Conservation (phyloP, 2,113 vertebrate genomes). For the Hemiscyllium ocellatum region DNA sequence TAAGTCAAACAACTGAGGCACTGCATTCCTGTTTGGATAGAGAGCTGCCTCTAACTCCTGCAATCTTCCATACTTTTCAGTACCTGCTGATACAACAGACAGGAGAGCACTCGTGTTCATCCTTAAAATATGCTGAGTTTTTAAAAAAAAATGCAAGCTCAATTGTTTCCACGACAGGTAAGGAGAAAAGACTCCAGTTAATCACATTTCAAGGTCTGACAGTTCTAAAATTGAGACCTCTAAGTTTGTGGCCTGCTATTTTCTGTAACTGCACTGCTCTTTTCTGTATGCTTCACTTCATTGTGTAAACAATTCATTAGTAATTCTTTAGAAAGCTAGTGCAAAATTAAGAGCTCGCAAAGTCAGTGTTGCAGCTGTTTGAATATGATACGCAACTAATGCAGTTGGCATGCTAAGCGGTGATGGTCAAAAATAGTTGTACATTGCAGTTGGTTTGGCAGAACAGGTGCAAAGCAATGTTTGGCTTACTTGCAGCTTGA, state of each 20-base stretch:
- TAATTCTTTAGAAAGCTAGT: neutral
- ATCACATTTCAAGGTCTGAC: too few relatives aligned
- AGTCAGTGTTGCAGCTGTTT: neutral
- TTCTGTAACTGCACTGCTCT: too few relatives aligned
- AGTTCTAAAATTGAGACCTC: neutral
- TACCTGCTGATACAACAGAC: neutral
- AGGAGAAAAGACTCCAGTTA: neutral
- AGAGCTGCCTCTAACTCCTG: too few relatives aligned
- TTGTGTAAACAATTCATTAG: neutral
- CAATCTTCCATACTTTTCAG: neutral
- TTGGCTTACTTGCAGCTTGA: slow-evolving; percentile 26
- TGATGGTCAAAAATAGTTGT: slow-evolving; percentile 29
- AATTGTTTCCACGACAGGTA: neutral
- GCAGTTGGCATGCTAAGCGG: slow-evolving; percentile 24
- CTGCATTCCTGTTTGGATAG: neutral
- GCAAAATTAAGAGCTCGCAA: neutral
- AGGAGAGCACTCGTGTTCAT: neutral
- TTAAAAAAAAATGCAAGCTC: neutral
- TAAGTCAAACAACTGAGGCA: neutral
- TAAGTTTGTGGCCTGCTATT: neutral
- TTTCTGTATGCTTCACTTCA: neutral
- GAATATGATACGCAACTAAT: neutral
- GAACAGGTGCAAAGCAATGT: slow-evolving; percentile 17
- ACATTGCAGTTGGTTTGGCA: neutral
- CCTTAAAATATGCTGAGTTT: too few relatives aligned